These are phyloP conservation scores for Sarcophaga caerulescens DNA, from an alignment of 2,888 invertebrate species.

Conservation along the genomic window DNA sequence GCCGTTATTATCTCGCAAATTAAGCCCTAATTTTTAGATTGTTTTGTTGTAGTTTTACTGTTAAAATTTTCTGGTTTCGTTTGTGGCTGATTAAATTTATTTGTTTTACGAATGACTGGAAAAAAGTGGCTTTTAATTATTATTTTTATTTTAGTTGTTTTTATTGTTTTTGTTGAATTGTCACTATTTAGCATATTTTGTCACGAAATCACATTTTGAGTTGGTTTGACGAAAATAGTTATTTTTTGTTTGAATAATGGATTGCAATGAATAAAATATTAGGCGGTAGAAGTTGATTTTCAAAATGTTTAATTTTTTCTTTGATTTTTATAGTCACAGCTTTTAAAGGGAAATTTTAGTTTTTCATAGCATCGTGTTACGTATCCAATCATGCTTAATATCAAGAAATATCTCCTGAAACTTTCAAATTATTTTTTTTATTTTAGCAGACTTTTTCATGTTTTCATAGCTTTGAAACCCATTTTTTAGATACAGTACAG, in stretches of 20 bases:
- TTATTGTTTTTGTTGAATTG: constrained; percentile 73
- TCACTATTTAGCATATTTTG: constrained; percentile 80
- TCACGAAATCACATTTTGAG: constrained; percentile 74
- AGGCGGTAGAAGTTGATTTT: constrained; percentile 1
- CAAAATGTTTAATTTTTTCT: too few species aligned
- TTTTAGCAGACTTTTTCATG: too few species aligned
- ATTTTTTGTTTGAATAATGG: constrained; percentile 34
- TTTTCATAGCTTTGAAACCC: too few species aligned
- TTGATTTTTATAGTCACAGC: too few species aligned
- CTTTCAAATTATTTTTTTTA: too few species aligned
- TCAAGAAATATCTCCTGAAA: too few species aligned
- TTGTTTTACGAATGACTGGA: constrained; percentile 51
- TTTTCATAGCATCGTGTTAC: too few species aligned
- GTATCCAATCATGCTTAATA: too few species aligned
- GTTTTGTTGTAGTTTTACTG: constrained; percentile 34
- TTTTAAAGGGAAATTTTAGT: too few species aligned
- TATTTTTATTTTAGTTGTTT: constrained; percentile 31
- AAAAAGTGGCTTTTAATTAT: constrained; percentile 69
- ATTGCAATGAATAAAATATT: background rate
- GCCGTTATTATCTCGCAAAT: constrained; percentile 16
- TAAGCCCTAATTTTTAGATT: constrained; percentile 34
- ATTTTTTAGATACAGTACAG: too few species aligned
- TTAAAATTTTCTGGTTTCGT: background rate
- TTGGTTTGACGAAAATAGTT: constrained; percentile 39
- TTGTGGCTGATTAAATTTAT: constrained; percentile 24